phyloP scores from a whole-genome alignment of 2,113 vertebrate genomes.

The Chelonoidis abingdonii region DNA sequence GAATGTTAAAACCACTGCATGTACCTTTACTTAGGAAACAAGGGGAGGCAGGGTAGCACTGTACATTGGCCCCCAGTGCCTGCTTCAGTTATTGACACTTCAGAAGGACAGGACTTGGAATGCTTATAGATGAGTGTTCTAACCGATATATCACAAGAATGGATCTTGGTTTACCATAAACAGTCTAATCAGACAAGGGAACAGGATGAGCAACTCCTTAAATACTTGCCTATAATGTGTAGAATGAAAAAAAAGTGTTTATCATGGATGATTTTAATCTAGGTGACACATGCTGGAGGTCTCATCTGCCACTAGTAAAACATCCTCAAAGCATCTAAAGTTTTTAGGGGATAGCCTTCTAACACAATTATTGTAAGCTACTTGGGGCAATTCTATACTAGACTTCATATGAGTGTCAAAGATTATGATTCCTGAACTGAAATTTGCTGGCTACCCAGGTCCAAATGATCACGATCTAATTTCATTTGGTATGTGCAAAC shows the following conservation, averaged over 20 bases:
- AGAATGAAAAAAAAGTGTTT: not conserved
- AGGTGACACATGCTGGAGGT: not conserved
- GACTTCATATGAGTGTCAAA: not conserved
- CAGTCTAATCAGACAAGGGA: not conserved
- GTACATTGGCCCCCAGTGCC: not conserved
- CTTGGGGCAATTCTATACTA: not conserved
- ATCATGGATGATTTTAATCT: not conserved
- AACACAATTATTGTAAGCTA: not conserved
- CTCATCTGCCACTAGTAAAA: not conserved
- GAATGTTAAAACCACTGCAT: not conserved
- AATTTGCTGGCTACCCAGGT: not conserved
- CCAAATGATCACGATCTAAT: not conserved
- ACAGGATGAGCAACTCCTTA: not conserved
- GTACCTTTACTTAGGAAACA: not conserved
- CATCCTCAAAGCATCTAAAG: not conserved
- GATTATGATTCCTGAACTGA: not conserved
- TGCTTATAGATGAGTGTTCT: not conserved
- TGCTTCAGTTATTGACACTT: not conserved
- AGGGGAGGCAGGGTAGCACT: accelerated
- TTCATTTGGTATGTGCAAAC: not conserved
- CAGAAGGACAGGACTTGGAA: not conserved
- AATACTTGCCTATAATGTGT: not conserved
- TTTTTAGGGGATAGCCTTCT: not conserved
- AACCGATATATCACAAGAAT: not conserved
- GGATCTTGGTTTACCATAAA: not conserved